Percentiles rank a stretch among this genome's conserved stretches.
phyloP scores from a whole-genome alignment of 2,888 invertebrate species.

The Leptarthrus brevirostris region DNA sequence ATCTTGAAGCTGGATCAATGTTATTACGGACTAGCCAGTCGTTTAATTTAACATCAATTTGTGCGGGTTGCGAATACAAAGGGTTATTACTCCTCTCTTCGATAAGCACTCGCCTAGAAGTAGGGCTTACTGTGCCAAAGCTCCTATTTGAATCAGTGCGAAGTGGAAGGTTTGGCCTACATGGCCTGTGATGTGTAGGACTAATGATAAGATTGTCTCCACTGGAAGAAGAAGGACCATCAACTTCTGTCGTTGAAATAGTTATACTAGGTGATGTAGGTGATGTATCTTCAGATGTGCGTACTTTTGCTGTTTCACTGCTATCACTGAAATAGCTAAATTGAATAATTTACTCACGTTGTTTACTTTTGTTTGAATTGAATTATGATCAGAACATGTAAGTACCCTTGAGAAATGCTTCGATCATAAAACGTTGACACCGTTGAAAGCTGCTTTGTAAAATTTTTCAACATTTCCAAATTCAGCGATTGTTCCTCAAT shows the following conservation, averaged over 20 bases:
- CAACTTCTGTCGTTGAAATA: constrained; percentile 48
- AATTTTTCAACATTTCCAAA: constrained; percentile 70
- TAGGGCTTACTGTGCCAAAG: constrained; percentile 8
- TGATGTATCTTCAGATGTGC: constrained; percentile 47
- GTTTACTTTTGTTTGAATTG: background rate
- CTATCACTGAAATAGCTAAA: constrained; percentile 55
- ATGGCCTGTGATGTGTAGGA: constrained; percentile 60
- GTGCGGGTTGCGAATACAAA: constrained; percentile 50
- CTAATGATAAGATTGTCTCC: constrained; percentile 19
- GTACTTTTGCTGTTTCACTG: constrained; percentile 50
- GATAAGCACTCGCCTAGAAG: constrained; percentile 53
- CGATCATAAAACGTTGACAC: constrained; percentile 54
- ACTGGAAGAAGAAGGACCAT: constrained; percentile 33
- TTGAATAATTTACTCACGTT: constrained; percentile 22
- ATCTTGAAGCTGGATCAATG: constrained; percentile 76
- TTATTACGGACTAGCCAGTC: constrained; percentile 79
- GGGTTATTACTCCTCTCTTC: constrained; percentile 54
- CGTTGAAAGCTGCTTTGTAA: constrained; percentile 62
- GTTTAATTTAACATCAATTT: constrained; percentile 71
- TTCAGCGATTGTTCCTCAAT: constrained; percentile 77
- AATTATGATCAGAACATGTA: no score
- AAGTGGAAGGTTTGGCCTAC: constrained; percentile 55
- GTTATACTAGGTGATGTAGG: constrained; percentile 49
- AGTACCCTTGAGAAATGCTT: constrained; percentile 56
- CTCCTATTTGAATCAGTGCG: constrained; percentile 17